A percentile compares a stretch with the other conserved stretches of the same genome.
Evolutionary conservation across 2,113 vertebrate species (phyloP).

Genomic region (Trichechus manatus): DNA sequence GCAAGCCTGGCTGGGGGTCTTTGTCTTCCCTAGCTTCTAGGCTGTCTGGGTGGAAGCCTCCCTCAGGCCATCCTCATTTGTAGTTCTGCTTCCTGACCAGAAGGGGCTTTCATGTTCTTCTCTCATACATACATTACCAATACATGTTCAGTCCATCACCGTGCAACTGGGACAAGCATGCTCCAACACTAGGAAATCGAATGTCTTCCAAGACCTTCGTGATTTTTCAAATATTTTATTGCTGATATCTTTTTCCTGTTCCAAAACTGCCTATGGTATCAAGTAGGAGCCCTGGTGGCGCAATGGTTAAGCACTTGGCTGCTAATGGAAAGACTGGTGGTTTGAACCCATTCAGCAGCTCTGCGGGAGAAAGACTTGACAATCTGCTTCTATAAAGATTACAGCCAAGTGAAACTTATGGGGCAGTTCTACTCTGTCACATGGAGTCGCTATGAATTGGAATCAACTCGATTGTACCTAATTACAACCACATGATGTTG

Average conservation of each 20-base stretch:
- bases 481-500: too few relatives aligned
- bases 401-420: too few relatives aligned
- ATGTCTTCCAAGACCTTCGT: not conserved
- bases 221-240: not conserved
- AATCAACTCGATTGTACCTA: too few relatives aligned
- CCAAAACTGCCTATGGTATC: not conserved
- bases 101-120: not conserved
- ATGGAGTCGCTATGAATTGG: too few relatives aligned
- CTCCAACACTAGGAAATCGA: not conserved
- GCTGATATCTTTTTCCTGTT: not conserved
- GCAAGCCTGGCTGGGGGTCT: not conserved
- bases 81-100: not conserved
- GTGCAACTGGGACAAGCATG: not conserved
- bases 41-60: not conserved
- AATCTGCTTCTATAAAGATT: too few relatives aligned
- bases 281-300: too few relatives aligned
- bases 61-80: not conserved
- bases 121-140: accelerated
- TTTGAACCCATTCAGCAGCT: too few relatives aligned
- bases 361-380: too few relatives aligned
- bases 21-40: not conserved
- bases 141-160: accelerated
- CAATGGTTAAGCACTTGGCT: too few relatives aligned
- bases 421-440: too few relatives aligned
- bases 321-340: too few relatives aligned